A percentile compares a stretch with the other conserved stretches of the same genome.
Evolutionary conservation across 2,888 invertebrate species (phyloP).

Genomic region (Xanthorhoe spadicearia): DNA sequence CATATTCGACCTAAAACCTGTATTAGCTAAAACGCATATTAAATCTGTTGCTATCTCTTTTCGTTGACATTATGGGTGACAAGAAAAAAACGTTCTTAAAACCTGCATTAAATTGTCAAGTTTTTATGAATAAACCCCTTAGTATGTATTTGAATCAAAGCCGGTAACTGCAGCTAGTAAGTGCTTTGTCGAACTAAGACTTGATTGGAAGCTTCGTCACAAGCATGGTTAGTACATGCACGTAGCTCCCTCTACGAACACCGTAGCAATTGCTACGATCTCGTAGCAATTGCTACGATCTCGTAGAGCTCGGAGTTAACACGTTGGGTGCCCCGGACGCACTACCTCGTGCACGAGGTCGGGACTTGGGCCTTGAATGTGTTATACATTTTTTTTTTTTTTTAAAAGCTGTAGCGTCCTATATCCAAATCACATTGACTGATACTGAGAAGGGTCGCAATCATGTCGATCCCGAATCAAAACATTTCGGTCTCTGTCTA

Average conservation of each 20-base stretch:
- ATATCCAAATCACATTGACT: neutral
- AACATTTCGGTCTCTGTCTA: neutral
- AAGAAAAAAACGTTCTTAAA: too few relatives aligned
- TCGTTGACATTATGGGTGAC: too few relatives aligned
- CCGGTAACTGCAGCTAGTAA: slow-evolving; percentile 4
- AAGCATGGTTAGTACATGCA: neutral
- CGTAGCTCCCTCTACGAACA: slow-evolving; percentile 22
- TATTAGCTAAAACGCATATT: too few relatives aligned
- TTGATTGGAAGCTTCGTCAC: slow-evolving; percentile 7
- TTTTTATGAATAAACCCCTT: too few relatives aligned
- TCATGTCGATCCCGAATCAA: neutral
- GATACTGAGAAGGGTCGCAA: neutral
- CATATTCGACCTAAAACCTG: too few relatives aligned
- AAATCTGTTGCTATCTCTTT: too few relatives aligned
- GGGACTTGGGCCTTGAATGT: too few relatives aligned
- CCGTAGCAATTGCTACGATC: slow-evolving; percentile 11
- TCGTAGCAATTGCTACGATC: slow-evolving; percentile 16
- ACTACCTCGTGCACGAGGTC: too few relatives aligned
- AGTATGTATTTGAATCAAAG: neutral
- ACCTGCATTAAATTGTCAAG: too few relatives aligned
- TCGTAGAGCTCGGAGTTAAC: neutral
- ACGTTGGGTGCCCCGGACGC: too few relatives aligned
- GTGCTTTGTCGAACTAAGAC: slow-evolving; percentile 14
- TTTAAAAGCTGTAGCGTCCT: neutral
- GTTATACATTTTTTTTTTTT: too few relatives aligned